Base-by-base conservation (phyloP, 1,140 invertebrate species). In the Pseudoatta argentina region DNA sequence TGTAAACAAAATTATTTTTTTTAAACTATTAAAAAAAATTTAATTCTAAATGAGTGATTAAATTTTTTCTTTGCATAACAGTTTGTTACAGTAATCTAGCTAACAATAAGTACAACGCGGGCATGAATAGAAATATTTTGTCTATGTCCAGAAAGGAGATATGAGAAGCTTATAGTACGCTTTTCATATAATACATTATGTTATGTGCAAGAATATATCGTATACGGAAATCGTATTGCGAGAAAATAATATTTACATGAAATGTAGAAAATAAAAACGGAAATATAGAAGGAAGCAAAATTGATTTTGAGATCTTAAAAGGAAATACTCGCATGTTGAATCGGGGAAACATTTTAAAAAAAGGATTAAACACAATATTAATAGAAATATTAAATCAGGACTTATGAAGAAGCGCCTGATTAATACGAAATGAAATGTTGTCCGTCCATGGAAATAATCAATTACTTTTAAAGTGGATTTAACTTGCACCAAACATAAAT, bases 41-140 rank as follows among this genome's bases (percentile, higher is more conserved):
- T 1, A 63, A 44, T 44, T 27, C 2, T 2, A 59, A 44, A 24
- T 61, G 24, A 61, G 3, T 24, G 61, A 44, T 21, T 61, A 16
- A 61, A 27, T 48, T 63, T 6, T 44, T 44, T 24, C 4, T 18
- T 24, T 24, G 34, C 16, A n/a, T 34, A 1, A 27, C 30, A 34
- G 14, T 57, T 5, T 1, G 30, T 75, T 12, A 27, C 24, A 27
- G 16, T 39, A 39, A 77, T 77, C 12, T 48, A n/a, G 14, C 8
- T 44, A 44, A 44, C 8, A 44, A 18, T 57, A 21, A 57, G n/a
- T 34, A 24, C 27, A 51, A 67, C 10, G 18, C 4, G 6, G 5
- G 18, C 12, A 39, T 27, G 66, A 66, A 78, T 51, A n/a, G 63
- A 71, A 71, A 71, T 71, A 61, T 67, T 78, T 48, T 67, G 3